Evolutionary conservation across 2,113 vertebrate species (phyloP), one percentile per base, ranked within the genome.

Genomic region (Oncorhynchus tshawytscha): DNA sequence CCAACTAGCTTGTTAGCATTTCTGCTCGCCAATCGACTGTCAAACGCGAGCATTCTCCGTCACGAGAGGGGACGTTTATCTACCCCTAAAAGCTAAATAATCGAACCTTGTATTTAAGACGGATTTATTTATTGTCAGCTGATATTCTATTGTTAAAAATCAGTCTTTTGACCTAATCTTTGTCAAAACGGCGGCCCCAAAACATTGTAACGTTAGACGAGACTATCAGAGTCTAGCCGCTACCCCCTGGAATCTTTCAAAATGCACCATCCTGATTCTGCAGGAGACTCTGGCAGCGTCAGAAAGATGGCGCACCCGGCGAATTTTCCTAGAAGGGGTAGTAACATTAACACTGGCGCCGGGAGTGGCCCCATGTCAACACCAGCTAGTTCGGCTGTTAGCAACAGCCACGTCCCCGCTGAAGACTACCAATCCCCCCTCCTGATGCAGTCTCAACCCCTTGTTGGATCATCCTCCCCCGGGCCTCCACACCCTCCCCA

Each of bases 221-320:
- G 9, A 45, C 39, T 12, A 11, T 45, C 39, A 11, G 39, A 45
- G 39, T 9, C 39, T 45, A 45, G 9, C 39, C 9, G 9, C 39
- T 45, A 45, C 39, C 39, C 80, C 84, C 86, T 86, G 89, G 91
- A 90, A 93, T 77, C 83, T 91, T 89, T 90, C 91, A 87, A 94
- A 93, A 99, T 99, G 97, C 96, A 98, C 94, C 96, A 99, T 93
- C 96, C 96, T 92, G 96, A 97, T 80, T 94, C 96, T 89, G 94
- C 96, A 84, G 96, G 94, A 94, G 96, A 97, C 91, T 87, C 92
- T 73, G 90, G 94, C 82, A 91, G 94, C 87, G 93, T 93, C 87
- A 95, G 95, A 91, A 98, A 98, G 95, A 98, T 98, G 97, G 95
- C 96, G 95, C 95, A 97, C 88, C 95, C 96, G 93, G 90, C 93